Percentiles rank a stretch among this genome's conserved stretches.
Evolutionary conservation across 2,888 invertebrate species (phyloP).

Genomic region (Carcina quercana): DNA sequence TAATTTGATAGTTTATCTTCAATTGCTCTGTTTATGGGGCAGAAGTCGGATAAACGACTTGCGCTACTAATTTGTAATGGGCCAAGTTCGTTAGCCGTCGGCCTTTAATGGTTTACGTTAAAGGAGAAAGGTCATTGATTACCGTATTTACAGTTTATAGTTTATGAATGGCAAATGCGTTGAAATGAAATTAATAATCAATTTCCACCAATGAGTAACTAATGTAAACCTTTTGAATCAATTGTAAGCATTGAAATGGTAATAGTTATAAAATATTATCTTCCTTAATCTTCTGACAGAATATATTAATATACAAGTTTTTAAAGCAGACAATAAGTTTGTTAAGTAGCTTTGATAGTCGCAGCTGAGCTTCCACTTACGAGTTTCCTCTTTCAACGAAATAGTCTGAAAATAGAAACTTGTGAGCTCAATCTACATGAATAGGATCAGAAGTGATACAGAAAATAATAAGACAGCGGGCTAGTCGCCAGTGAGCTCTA

Average conservation of each 20-base stretch:
- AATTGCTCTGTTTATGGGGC: slow-evolving; percentile 39
- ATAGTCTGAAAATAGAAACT: slow-evolving; percentile 6
- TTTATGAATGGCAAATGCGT: too few relatives aligned
- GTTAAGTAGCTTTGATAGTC: too few relatives aligned
- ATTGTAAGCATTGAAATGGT: too few relatives aligned
- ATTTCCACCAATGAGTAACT: too few relatives aligned
- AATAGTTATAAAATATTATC: too few relatives aligned
- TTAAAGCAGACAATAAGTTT: too few relatives aligned
- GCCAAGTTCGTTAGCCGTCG: slow-evolving; percentile 17
- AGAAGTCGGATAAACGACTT: slow-evolving; percentile 34
- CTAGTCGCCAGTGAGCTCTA: slow-evolving; percentile 31
- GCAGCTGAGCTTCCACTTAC: not conserved
- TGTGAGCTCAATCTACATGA: slow-evolving; percentile 4
- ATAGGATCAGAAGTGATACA: slow-evolving; percentile 30
- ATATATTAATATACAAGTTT: too few relatives aligned
- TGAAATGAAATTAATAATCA: too few relatives aligned
- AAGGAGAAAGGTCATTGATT: too few relatives aligned
- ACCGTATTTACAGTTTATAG: too few relatives aligned
- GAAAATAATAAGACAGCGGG: slow-evolving; percentile 51
- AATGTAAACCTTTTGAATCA: too few relatives aligned
- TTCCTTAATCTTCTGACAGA: too few relatives aligned
- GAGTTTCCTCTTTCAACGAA: not conserved
- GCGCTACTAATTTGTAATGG: slow-evolving; percentile 23
- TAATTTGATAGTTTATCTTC: slow-evolving; percentile 55
- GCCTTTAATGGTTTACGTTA: slow-evolving; percentile 6